Evolutionary conservation across 30 jellyfish, hydroid and myxozoan genomes (phyloP), one percentile per base, ranked within the genome.

Genomic region (Sanderia malayensis): DNA sequence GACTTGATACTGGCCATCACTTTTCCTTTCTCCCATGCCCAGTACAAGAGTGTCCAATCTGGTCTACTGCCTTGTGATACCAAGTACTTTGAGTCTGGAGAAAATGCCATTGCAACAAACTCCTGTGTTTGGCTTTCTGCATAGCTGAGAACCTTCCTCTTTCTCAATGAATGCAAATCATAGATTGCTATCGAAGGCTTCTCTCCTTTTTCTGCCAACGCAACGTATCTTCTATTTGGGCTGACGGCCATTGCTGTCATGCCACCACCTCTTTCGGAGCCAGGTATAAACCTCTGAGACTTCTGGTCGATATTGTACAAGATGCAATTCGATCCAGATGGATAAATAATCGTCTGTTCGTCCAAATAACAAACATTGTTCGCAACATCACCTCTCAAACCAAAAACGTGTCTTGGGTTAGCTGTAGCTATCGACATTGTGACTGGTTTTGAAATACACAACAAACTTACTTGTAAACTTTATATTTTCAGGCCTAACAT

Each of bases 1-100:
- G 95, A 65, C 61, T 83, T 90, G 13, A 63, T 69, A 70, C 86
- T 74, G 9, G 96, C 97, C 79, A 90, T 78, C 23, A 90, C 88
- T 64, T 90, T 90, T 1, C 96, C 94, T 66, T 90, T 90, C 71
- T 90, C 97, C 97, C 97, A 90, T 9, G 97, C 86, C 97, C 97
- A 90, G 71, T 90, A 90, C 24, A 83, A 44, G 10, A 90, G 57
- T 15, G 85, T 83, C 95, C 95, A 90, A 55, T 90, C 97, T 29
- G 97, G 97, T 34, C 95, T 79, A 29, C 97, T 94, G 19, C 97
- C 97, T 71, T 90, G 97, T 2, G 95, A 86, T 8, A 90, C 71
- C 49, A 90, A 62, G 63, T 90, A 82, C 44, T 90, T 90, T 18
- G 97, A 90, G 73, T 90, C 97, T 6, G 97, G 97, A 2, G 97